Conservation (phyloP, 2,797 vertebrate genomes). For the Telmatherina bonti region DNA sequence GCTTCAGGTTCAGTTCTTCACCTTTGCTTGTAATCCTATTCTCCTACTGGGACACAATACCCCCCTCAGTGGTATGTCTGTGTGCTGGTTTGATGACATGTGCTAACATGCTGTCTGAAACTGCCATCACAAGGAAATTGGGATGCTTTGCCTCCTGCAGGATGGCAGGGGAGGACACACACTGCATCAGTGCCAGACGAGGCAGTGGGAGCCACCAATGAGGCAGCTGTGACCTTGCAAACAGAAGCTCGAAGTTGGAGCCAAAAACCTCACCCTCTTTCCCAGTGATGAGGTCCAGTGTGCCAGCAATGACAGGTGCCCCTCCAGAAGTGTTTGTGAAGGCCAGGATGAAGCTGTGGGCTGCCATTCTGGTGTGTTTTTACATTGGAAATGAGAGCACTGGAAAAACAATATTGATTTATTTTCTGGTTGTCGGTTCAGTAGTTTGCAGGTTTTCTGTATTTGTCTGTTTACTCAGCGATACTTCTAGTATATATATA, state of each 20-base stretch:
- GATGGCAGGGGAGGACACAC: constrained; percentile 59
- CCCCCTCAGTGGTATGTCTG: constrained; percentile 41
- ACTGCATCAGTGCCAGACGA: constrained; percentile 65
- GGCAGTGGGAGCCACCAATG: constrained; percentile 66
- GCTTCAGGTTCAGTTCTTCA: constrained; percentile 41
- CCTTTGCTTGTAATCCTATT: constrained; percentile 63
- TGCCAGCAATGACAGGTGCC: constrained; percentile 81
- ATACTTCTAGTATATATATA: constrained; percentile 40
- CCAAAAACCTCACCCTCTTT: constrained; percentile 73
- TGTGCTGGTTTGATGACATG: constrained; percentile 62
- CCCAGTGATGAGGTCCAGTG: constrained; percentile 61
- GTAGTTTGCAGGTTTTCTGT: constrained; percentile 50
- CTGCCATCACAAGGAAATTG: constrained; percentile 64
- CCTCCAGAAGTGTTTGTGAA: constrained; percentile 73
- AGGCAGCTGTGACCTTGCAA: constrained; percentile 84
- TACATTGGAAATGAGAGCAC: constrained; percentile 64
- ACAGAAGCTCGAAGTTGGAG: constrained; percentile 70
- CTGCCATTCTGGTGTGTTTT: constrained; percentile 59
- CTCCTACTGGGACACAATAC: constrained; percentile 41
- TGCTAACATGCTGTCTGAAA: constrained; percentile 68
- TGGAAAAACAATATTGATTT: constrained; percentile 64
- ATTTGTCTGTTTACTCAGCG: constrained; percentile 49
- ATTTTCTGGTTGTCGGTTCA: constrained; percentile 54
- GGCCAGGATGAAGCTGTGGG: constrained; percentile 52
- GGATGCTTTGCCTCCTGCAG: constrained; percentile 67